These are phyloP conservation scores for Halesus radiatus DNA, from an alignment of 1,140 invertebrate species.

Conservation along the genomic window DNA sequence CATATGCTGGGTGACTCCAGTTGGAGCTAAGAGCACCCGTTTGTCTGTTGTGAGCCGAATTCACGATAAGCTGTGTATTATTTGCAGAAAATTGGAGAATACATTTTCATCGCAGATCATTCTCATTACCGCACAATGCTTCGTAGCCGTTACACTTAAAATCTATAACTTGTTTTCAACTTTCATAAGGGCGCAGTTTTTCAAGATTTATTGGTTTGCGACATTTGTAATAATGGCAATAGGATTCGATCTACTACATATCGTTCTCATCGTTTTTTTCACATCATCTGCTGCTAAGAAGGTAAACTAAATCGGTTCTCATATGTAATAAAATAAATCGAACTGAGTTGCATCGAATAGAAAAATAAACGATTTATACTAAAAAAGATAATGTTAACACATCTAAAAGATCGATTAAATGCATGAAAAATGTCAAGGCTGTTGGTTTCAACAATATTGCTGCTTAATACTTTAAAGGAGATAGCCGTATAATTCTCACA, in stretches of 20 bases:
- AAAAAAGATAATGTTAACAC: too few relatives aligned
- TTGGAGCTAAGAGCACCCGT: slow-evolving; percentile 31
- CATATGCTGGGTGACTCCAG: slow-evolving; percentile 42
- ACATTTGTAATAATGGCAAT: too few relatives aligned
- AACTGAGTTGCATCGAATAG: too few relatives aligned
- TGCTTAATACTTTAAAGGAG: too few relatives aligned
- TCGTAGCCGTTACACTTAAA: slow-evolving; percentile 44
- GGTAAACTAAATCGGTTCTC: slow-evolving; percentile 16
- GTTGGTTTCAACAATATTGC: too few relatives aligned
- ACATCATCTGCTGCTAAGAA: slow-evolving; percentile 31
- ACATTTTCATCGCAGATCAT: slow-evolving; percentile 33
- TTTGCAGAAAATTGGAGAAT: slow-evolving; percentile 27
- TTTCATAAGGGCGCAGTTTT: slow-evolving; percentile 2
- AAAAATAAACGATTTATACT: too few relatives aligned
- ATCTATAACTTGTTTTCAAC: slow-evolving; percentile 45
- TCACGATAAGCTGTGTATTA: slow-evolving; percentile 45
- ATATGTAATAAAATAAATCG: too few relatives aligned
- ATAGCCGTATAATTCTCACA: too few relatives aligned
- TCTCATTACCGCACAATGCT: slow-evolving; percentile 36
- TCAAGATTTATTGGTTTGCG: background rate
- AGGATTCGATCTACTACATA: slow-evolving; percentile 18
- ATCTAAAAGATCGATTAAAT: too few relatives aligned
- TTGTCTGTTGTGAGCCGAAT: slow-evolving; percentile 40
- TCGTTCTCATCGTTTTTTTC: slow-evolving; percentile 15
- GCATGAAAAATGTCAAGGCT: too few relatives aligned